phyloP scores from a whole-genome alignment of 2,888 invertebrate species.

The Halictus ligatus region DNA sequence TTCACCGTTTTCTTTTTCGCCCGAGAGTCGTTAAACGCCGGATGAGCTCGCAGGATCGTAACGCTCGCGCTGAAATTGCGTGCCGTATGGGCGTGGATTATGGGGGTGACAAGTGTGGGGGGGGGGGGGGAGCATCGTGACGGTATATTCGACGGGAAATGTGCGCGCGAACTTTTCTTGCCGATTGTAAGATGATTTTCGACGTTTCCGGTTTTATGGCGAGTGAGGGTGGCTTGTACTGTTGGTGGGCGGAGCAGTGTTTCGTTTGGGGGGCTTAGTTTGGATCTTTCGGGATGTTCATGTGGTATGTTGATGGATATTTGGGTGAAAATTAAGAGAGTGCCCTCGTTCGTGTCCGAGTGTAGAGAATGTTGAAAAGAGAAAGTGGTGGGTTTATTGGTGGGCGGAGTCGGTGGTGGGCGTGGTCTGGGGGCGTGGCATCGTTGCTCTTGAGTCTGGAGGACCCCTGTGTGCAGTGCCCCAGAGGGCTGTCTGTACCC shows the following conservation, averaged over 20 bases:
- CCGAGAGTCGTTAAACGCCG: not conserved
- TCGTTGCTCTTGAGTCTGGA: not conserved
- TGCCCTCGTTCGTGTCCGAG: not conserved
- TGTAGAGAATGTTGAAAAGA: not conserved
- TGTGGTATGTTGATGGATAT: not conserved
- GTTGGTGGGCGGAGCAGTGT: too few relatives aligned
- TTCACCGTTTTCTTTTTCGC: not conserved
- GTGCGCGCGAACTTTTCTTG: not conserved
- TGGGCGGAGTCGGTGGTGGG: not conserved
- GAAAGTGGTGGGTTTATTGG: not conserved
- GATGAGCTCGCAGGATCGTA: not conserved
- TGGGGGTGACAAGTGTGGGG: constrained; percentile 2
- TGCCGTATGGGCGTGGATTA: constrained; percentile 12
- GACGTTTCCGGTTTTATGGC: not conserved
- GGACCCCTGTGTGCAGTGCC: not conserved
- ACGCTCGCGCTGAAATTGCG: not conserved
- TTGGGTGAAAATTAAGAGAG: not conserved
- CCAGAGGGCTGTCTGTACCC: not conserved
- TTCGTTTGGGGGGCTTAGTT: not conserved
- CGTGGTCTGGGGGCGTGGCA: not conserved
- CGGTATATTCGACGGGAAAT: not conserved
- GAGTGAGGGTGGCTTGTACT: not conserved
- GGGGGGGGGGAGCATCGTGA: not conserved
- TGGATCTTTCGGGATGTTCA: not conserved
- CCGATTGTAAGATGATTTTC: not conserved